Evolutionary conservation across 1,140 invertebrate genomes (phyloP), one percentile per base, ranked within the genome.

Genomic region (Diachasmimorpha longicaudata): DNA sequence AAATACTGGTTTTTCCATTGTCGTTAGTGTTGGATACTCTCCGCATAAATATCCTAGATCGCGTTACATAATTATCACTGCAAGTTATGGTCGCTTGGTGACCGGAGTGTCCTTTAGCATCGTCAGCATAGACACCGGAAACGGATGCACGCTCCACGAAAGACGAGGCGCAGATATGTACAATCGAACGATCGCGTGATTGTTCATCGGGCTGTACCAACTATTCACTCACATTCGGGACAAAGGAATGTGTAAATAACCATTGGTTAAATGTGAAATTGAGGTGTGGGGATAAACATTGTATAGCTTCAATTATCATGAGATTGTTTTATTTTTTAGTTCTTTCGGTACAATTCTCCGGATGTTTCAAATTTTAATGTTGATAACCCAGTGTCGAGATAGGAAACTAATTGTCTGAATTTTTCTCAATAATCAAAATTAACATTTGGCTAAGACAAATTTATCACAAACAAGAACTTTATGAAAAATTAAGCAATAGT

Each of bases 71-170:
- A 83, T 83, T 83, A 83, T 74, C 79, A 58, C 55, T 63, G 72
- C 11, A 14, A 70, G 78, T 79, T 81, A 79, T 80, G 69, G 72
- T 78, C 84, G 83, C 67, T 79, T 83, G 84, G 79, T 87, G 86
- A 87, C 86, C 86, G 83, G 83, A 87, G 84, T 87, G 85, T 87
- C 85, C 87, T 87, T 82, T 81, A 74, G 42, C 55, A 74, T 76
- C 63, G 77, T 72, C 25, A 25, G 42, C 19, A 39, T 72, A 21
- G 75, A 78, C 77, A 82, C 78, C 86, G 88, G 88, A 89, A 89
- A 82, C 88, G 87, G 87, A 89, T 88, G 78, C 79, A 88, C 86
- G 87, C 87, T 88, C 82, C 81, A 84, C 79, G 82, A 85, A 85
- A 87, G 83, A 63, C 21, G 58, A 23, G 19, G 52, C 58, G 0